Evolutionary conservation across 2,113 vertebrate species (phyloP).

Genomic region (Amblyopsis rosae): DNA sequence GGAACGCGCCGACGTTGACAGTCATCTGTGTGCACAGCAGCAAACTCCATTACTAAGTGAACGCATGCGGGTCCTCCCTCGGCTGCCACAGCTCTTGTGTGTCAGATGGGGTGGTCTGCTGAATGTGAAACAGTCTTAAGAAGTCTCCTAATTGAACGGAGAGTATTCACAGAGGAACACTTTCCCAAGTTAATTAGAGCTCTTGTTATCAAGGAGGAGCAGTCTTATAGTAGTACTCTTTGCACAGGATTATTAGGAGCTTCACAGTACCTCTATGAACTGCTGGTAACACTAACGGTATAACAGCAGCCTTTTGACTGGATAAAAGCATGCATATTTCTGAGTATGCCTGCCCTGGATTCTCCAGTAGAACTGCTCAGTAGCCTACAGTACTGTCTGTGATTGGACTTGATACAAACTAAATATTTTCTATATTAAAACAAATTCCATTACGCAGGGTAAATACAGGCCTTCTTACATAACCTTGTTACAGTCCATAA

Average conservation of each 20-base stretch:
- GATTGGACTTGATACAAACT: no score
- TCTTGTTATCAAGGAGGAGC: constrained; percentile 21
- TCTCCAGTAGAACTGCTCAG: no score
- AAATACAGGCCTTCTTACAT: constrained; percentile 17
- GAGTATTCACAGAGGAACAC: constrained; percentile 43
- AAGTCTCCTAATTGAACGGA: constrained; percentile 13
- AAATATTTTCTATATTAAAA: neutral
- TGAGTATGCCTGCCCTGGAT: no score
- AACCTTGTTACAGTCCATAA: constrained; percentile 17
- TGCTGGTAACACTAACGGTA: no score
- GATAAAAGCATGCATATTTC: no score
- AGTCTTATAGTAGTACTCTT: neutral
- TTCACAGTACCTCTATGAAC: no score
- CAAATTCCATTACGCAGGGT: no score
- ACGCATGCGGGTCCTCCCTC: neutral
- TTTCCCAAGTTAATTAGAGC: constrained; percentile 17
- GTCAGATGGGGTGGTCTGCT: neutral
- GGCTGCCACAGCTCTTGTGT: no score
- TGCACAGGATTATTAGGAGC: no score
- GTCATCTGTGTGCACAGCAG: constrained; percentile 17
- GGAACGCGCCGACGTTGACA: constrained; percentile 2
- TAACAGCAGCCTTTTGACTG: no score
- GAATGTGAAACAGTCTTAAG: constrained; percentile 27
- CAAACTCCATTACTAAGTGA: constrained; percentile 26
- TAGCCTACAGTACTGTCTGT: no score